Evolutionary conservation across 2,113 vertebrate species (phyloP), one percentile per base, ranked within the genome.

Genomic region (Serinus canaria): DNA sequence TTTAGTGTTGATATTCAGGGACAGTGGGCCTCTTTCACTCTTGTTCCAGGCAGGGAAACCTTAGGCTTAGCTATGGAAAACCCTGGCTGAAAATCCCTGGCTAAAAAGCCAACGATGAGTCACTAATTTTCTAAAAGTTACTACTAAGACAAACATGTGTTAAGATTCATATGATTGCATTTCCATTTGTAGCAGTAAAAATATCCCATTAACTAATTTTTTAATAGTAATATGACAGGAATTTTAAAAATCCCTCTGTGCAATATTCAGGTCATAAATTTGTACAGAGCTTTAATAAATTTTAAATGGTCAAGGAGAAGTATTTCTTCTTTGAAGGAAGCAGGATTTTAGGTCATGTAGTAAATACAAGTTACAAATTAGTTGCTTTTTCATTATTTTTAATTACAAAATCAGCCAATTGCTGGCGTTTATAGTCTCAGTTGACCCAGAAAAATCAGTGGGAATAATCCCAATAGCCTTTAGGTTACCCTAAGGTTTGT

Each of bases 41-140:
- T 74, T 88, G 31, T 72, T 94, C 56, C 83, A 88, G 59, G 44
- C 90, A 95, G 76, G 92, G 88, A 94, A 96, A 41, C 56, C 76
- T 84, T 90, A 68, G 76, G 52, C 56, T 94, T 89, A 87, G 46
- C 79, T 94, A 69, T 94, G 92, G 93, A 93, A 97, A 97, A 89
- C 73, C 80, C 95, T 94, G 62, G 52, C 85, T 93, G 93, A 90
- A 96, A 96, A 92, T 95, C 94, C 94, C 92, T 96, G 82, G 47
- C 59, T 83, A 66, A 79, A 93, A 92, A 92, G 49, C 52, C 73
- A 92, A 83, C 43, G 73, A 96, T 96, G 96, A 96, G 86, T 97
- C 95, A 97, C 60, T 84, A 56, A 68, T 92, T 89, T 96, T 96
- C 47, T 93, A 72, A 93, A 92, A 80, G 73, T 90, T 63, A 59